Percentiles rank a stretch among this genome's conserved stretches.
These are phyloP conservation scores for Melanocharis versteri DNA, from an alignment of 2,113 vertebrate species.

Conservation along the genomic window DNA sequence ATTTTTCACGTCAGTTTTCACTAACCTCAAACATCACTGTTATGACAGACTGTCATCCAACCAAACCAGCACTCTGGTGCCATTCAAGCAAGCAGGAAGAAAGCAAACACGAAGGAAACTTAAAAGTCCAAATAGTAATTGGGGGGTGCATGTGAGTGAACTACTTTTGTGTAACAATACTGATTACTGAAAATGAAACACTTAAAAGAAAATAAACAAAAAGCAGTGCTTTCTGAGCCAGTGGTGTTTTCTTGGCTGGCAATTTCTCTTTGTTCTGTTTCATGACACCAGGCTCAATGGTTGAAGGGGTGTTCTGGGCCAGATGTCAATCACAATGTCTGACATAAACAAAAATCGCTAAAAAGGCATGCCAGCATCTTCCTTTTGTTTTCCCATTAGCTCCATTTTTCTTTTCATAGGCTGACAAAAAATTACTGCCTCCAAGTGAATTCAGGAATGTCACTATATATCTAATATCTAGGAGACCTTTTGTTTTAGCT, in stretches of 20 bases:
- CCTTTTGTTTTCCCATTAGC: slow-evolving; percentile 66
- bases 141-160: neutral
- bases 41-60: slow-evolving; percentile 62
- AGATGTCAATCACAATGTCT: slow-evolving; percentile 66
- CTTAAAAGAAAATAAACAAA: slow-evolving; percentile 57
- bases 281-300: slow-evolving; percentile 49
- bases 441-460: slow-evolving; percentile 70
- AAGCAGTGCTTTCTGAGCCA: slow-evolving; percentile 38
- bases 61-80: slow-evolving; percentile 4
- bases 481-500: slow-evolving; percentile 72
- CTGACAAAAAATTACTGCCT: slow-evolving; percentile 71
- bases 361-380: slow-evolving; percentile 56
- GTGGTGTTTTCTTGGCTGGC: slow-evolving; percentile 59
- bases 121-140: slow-evolving; percentile 2
- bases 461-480: slow-evolving; percentile 72
- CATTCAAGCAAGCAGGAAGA: slow-evolving; percentile 17
- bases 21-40: slow-evolving; percentile 53
- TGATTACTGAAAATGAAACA: slow-evolving; percentile 60
- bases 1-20: slow-evolving; percentile 54
- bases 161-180: slow-evolving; percentile 14
- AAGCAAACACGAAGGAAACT: slow-evolving; percentile 20
- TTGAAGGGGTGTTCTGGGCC: slow-evolving; percentile 53
- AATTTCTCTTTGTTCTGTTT: slow-evolving; percentile 71
- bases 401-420: slow-evolving; percentile 71
- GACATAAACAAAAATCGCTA: slow-evolving; percentile 69